A percentile compares a stretch with the other conserved stretches of the same genome.
phyloP scores from a whole-genome alignment of 2,113 vertebrate genomes.

The Arizona elegans region DNA sequence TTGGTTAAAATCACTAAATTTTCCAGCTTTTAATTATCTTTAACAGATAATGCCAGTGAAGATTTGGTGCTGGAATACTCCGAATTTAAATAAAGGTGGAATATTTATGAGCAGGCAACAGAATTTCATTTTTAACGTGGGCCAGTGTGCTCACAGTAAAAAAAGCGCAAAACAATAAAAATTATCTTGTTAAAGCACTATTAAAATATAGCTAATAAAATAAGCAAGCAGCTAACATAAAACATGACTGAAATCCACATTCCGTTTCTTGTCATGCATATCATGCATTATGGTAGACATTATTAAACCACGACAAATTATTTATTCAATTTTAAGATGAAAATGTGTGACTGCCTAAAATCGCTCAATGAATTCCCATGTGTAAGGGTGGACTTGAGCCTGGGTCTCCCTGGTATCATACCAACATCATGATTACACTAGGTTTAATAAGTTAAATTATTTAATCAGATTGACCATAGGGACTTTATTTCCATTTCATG shows the following conservation, averaged over 20 bases:
- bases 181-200: too few species aligned
- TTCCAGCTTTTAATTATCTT: background rate
- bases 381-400: background rate
- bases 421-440: background rate
- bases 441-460: background rate
- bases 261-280: background rate
- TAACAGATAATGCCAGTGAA: background rate
- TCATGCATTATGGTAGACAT: background rate
- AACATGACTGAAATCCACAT: background rate
- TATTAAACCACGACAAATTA: background rate
- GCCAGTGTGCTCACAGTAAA: too few species aligned
- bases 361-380: background rate
- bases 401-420: background rate
- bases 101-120: background rate
- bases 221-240: background rate
- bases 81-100: background rate
- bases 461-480: background rate
- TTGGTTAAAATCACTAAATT: background rate
- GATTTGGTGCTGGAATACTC: background rate
- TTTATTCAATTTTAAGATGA: background rate
- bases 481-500: background rate
- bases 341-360: background rate
- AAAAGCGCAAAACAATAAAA: too few species aligned
- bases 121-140: too few species aligned
- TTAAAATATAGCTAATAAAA: background rate